Conservation (phyloP, 2,888 invertebrate genomes). For the Euclidia mi region DNA sequence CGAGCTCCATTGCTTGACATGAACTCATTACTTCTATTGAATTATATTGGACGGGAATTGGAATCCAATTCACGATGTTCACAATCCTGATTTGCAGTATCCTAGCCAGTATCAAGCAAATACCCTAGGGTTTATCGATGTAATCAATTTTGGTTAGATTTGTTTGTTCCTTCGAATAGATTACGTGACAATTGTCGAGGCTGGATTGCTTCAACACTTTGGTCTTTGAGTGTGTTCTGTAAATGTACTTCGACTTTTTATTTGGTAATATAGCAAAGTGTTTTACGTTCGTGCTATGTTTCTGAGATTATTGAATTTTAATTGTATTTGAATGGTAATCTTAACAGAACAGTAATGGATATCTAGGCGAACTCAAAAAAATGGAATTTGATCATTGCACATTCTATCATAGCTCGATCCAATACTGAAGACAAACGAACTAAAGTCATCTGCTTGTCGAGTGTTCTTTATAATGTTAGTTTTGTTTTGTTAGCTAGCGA, state of each 20-base stretch:
- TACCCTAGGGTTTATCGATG: slow-evolving; percentile 56
- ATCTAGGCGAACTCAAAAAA: no score
- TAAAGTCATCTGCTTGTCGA: no score
- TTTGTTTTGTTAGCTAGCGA: no score
- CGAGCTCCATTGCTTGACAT: slow-evolving; percentile 33
- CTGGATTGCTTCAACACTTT: slow-evolving; percentile 41
- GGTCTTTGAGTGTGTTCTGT: slow-evolving; percentile 28
- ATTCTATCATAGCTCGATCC: no score
- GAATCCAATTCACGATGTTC: slow-evolving; percentile 46
- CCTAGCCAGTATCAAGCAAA: slow-evolving; percentile 45
- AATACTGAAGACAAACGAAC: no score
- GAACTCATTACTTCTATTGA: slow-evolving; percentile 48
- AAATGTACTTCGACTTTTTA: slow-evolving; percentile 22
- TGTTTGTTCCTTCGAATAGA: slow-evolving; percentile 75
- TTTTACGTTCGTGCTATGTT: not conserved
- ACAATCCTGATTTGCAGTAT: slow-evolving; percentile 32
- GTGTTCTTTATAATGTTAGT: no score
- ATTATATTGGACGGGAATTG: slow-evolving; percentile 47
- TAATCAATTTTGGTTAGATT: slow-evolving; percentile 70
- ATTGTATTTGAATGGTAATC: no score
- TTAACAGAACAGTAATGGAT: no score
- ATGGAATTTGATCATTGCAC: no score
- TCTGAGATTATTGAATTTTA: no score
- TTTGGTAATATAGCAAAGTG: not conserved
- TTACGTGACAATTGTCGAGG: slow-evolving; percentile 64